These are phyloP conservation scores for Hesperophylax magnus DNA, from an alignment of 1,140 invertebrate species.

Conservation along the genomic window DNA sequence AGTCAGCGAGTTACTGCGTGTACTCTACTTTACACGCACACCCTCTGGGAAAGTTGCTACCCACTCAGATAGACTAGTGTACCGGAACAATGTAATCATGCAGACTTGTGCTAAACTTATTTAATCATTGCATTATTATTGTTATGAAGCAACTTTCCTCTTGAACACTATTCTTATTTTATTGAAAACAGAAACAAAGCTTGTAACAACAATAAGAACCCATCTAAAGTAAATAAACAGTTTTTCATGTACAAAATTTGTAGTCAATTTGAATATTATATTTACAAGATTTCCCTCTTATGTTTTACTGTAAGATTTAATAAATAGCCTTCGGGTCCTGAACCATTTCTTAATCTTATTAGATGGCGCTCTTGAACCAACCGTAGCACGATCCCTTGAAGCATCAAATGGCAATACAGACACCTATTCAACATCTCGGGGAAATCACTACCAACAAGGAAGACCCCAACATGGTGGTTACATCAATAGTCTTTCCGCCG, in stretches of 20 bases:
- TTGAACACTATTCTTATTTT: conserved; percentile 33
- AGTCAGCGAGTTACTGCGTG: background rate
- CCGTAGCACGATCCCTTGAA: no score
- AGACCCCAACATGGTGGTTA: no score
- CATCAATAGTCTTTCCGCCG: no score
- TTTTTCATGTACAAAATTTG: conserved; percentile 54
- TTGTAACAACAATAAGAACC: conserved; percentile 51
- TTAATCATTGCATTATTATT: conserved; percentile 51
- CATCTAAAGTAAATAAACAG: conserved; percentile 53
- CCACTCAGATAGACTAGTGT: conserved; percentile 36
- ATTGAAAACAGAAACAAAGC: conserved; percentile 46
- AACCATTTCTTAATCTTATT: conserved; percentile 4
- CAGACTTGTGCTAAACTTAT: conserved; percentile 52
- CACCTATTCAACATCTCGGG: no score
- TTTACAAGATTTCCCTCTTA: conserved; percentile 36
- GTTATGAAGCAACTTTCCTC: conserved; percentile 54
- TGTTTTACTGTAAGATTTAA: conserved; percentile 35
- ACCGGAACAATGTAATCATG: conserved; percentile 37
- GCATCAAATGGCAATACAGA: no score
- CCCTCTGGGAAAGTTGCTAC: conserved; percentile 51
- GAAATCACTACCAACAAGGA: no score
- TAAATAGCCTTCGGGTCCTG: conserved; percentile 26
- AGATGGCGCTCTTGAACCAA: background rate
- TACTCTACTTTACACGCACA: conserved; percentile 26
- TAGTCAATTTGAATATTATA: conserved; percentile 47